Conservation (phyloP, 1,140 invertebrate species). For the Akabosia matsudoensis region DNA sequence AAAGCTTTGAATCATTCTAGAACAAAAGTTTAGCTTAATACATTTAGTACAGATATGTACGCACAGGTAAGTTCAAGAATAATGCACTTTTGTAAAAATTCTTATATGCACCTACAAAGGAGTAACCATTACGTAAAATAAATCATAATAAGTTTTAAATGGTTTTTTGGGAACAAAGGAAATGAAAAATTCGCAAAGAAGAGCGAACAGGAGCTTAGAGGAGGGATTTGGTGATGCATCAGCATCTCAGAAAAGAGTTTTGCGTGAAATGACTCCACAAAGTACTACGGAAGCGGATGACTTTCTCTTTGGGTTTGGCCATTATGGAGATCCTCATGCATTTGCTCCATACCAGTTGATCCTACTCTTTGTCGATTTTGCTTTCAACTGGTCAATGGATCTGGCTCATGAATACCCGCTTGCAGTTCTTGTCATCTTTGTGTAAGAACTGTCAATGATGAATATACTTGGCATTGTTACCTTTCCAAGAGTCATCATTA, state of each 20-base stretch:
- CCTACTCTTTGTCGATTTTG: slow-evolving; percentile 27
- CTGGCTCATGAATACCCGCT: slow-evolving; percentile 27
- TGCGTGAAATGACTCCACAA: neutral
- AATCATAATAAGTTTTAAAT: too few species aligned
- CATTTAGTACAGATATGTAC: neutral
- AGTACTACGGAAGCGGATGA: neutral
- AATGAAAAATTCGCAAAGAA: neutral
- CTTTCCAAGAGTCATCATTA: neutral
- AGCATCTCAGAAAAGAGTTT: neutral
- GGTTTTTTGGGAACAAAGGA: neutral
- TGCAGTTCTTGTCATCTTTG: slow-evolving; percentile 32
- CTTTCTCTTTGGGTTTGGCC: neutral
- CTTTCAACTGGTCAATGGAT: slow-evolving; percentile 34
- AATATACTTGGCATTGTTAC: neutral
- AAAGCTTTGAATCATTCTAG: too few species aligned
- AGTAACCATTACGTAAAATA: too few species aligned
- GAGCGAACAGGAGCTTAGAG: neutral
- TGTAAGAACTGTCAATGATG: slow-evolving; percentile 25
- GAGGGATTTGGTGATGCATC: neutral
- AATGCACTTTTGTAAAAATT: neutral
- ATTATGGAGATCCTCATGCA: slow-evolving; percentile 21
- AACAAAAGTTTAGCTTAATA: neutral
- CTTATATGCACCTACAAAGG: too few species aligned
- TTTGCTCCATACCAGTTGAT: slow-evolving; percentile 28
- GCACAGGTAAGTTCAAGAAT: neutral